Conservation (phyloP, 2,797 vertebrate species). For the Chanos chanos region DNA sequence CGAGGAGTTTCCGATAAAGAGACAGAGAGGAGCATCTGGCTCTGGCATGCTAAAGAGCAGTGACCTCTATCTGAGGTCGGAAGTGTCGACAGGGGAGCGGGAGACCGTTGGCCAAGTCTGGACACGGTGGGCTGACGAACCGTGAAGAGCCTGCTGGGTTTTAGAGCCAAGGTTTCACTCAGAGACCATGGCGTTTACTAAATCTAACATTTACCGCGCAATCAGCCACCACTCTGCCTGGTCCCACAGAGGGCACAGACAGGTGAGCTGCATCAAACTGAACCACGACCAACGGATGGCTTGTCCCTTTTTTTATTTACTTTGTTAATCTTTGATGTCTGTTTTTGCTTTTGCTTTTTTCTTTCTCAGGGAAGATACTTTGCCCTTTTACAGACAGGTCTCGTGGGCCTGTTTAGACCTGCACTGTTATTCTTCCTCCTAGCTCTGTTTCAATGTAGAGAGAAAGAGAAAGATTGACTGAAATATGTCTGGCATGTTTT, state of each 20-base stretch:
- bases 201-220: no score
- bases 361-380: background rate
- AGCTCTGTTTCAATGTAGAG: constrained; percentile 62
- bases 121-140: constrained; percentile 3
- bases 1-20: constrained; percentile 39
- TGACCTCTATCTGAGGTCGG: constrained; percentile 52
- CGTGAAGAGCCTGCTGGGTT: no score
- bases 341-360: constrained; percentile 2
- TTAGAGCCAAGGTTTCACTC: no score
- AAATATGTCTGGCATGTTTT: constrained; percentile 59
- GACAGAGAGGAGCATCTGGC: constrained; percentile 17
- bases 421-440: constrained; percentile 26
- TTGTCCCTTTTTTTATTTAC: background rate
- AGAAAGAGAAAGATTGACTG: no score
- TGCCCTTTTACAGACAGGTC: constrained; percentile 16
- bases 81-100: no score
- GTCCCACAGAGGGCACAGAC: no score
- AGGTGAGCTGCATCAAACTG: no score
- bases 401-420: constrained; percentile 20
- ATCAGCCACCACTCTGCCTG: no score
- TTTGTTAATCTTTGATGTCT: background rate
- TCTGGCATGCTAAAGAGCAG: constrained; percentile 31
- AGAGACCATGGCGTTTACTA: no score
- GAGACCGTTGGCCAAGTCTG: constrained; percentile 49
- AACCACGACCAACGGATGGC: no score